phyloP scores from a whole-genome alignment of 2,888 invertebrate species.

The Choristoneura rosaceana region DNA sequence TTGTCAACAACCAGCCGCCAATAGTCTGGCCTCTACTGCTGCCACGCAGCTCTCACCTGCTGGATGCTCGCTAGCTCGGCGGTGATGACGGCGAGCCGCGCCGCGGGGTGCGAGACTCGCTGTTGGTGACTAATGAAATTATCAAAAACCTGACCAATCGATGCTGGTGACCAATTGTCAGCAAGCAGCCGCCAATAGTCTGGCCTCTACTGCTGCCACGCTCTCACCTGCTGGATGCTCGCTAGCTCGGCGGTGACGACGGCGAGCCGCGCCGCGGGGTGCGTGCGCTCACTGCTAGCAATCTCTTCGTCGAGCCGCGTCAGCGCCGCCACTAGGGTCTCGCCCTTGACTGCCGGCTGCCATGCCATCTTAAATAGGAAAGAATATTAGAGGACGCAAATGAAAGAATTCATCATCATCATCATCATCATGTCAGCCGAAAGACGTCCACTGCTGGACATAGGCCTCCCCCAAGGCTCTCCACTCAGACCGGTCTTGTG shows the following conservation, averaged over 20 bases:
- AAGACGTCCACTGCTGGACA: too few species aligned
- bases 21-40: background rate
- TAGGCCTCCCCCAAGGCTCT: too few species aligned
- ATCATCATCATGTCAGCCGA: too few species aligned
- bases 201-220: background rate
- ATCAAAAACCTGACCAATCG: too few species aligned
- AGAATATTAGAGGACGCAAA: background rate
- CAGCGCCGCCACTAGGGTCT: conserved; percentile 72
- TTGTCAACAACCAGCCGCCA: background rate
- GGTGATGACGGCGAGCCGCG: conserved; percentile 70
- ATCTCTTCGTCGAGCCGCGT: conserved; percentile 72
- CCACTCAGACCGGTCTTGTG: too few species aligned
- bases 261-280: conserved; percentile 69
- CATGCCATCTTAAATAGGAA: conserved; percentile 47
- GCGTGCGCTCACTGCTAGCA: conserved; percentile 62
- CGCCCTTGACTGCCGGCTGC: conserved; percentile 56
- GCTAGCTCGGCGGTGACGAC: conserved; percentile 72
- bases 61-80: conserved; percentile 72
- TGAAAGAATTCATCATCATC: too few species aligned
- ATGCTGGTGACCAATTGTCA: too few species aligned
- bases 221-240: conserved; percentile 71
- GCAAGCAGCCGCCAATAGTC: background rate
- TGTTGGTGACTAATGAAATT: too few species aligned
- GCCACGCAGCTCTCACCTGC: conserved; percentile 56
- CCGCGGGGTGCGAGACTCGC: conserved; percentile 68